Percentiles rank a stretch among this genome's conserved stretches.
phyloP scores from a whole-genome alignment of 2,113 vertebrate species.

The Heloderma charlesbogerti region DNA sequence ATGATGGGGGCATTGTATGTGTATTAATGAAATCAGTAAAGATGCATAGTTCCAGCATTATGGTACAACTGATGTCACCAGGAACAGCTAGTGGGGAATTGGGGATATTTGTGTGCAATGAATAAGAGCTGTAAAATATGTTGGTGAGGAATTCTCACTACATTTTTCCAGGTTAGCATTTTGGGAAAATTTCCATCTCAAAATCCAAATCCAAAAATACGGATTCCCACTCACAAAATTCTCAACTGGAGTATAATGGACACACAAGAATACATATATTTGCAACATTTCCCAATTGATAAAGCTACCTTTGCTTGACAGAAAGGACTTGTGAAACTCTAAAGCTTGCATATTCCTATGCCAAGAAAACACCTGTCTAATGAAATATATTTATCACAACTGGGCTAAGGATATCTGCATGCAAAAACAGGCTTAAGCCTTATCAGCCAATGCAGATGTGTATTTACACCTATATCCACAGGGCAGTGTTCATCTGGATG shows the following conservation, averaged over 20 bases:
- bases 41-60: not conserved
- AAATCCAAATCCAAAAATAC: not conserved
- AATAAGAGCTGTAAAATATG: not conserved
- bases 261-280: not conserved
- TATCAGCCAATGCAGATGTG: not conserved
- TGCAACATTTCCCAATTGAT: not conserved
- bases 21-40: not conserved
- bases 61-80: not conserved
- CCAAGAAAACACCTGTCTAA: not conserved
- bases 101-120: not conserved
- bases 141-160: not conserved
- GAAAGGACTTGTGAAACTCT: too few relatives aligned
- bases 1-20: not conserved
- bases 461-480: not conserved
- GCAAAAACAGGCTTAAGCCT: not conserved
- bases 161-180: not conserved
- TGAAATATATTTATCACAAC: not conserved
- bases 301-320: not conserved
- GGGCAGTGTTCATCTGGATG: not conserved
- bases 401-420: not conserved
- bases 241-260: too few relatives aligned
- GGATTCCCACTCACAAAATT: not conserved
- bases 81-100: not conserved
- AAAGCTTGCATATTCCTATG: not conserved
- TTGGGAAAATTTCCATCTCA: not conserved